Evolutionary conservation across 1,140 invertebrate species (phyloP).

Genomic region (Lepidostoma basale): DNA sequence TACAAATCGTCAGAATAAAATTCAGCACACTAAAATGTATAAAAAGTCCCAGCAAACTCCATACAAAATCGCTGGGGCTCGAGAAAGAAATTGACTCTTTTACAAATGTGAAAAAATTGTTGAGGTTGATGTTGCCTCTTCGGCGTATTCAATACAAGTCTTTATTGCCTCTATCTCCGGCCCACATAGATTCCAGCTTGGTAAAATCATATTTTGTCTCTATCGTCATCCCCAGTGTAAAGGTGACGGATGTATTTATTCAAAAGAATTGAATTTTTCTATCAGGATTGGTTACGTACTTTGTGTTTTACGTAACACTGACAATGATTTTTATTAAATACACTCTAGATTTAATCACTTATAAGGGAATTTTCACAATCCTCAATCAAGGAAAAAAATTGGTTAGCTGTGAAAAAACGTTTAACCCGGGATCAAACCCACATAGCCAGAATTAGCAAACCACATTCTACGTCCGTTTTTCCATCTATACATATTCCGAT

Average conservation of each 20-base stretch:
- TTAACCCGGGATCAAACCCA: not conserved
- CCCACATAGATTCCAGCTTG: not conserved
- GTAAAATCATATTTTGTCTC: constrained; percentile 7
- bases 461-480: too few relatives aligned
- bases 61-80: not conserved
- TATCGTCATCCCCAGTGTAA: not conserved
- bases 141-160: not conserved
- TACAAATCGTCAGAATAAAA: not conserved
- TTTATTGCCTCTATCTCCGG: not conserved
- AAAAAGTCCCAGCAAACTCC: not conserved
- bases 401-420: not conserved
- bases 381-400: not conserved
- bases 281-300: not conserved
- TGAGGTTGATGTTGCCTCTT: not conserved
- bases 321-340: not conserved
- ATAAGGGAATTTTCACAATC: not conserved
- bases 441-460: too few relatives aligned
- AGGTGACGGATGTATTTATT: not conserved
- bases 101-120: not conserved
- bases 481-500: too few relatives aligned
- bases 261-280: not conserved
- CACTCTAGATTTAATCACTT: not conserved
- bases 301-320: not conserved
- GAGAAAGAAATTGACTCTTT: not conserved
- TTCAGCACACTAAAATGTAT: not conserved